Percentiles rank a stretch among this genome's conserved stretches.
Evolutionary conservation across 2,113 vertebrate genomes (phyloP).

Genomic region (Catagonus wagneri): DNA sequence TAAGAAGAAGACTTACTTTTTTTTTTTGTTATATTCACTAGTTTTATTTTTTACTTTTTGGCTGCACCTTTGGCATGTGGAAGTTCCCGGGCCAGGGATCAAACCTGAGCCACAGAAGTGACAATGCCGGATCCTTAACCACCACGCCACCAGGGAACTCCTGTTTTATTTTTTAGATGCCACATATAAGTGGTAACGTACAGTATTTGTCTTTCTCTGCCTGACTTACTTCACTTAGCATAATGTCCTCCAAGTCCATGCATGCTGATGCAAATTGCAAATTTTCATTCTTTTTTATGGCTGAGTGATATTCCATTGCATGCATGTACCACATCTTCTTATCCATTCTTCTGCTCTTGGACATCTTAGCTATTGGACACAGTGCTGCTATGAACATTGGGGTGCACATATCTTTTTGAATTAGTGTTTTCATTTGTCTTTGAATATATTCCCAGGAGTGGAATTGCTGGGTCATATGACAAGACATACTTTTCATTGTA

Average conservation of each 20-base stretch:
- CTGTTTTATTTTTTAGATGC: not conserved
- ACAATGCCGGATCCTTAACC: not conserved
- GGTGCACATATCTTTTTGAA: not conserved
- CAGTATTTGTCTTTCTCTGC: not conserved
- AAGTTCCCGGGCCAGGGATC: not conserved
- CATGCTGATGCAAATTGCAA: not conserved
- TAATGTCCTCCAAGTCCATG: not conserved
- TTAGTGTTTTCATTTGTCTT: not conserved
- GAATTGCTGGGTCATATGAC: not conserved
- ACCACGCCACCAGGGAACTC: not conserved
- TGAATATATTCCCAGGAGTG: not conserved
- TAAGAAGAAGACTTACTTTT: not conserved
- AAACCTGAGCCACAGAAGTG: not conserved
- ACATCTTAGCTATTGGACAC: not conserved
- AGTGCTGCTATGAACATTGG: not conserved
- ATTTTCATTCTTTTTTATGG: not conserved
- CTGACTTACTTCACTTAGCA: not conserved
- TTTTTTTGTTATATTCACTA: not conserved
- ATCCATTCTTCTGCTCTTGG: not conserved
- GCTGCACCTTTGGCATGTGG: not conserved
- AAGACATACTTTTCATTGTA: not conserved
- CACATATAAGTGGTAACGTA: not conserved
- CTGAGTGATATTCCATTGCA: not conserved
- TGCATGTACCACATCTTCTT: not conserved
- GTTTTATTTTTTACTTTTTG: not conserved